Evolutionary conservation across 2,113 vertebrate genomes (phyloP).

Genomic region (Gymnobelideus leadbeateri): DNA sequence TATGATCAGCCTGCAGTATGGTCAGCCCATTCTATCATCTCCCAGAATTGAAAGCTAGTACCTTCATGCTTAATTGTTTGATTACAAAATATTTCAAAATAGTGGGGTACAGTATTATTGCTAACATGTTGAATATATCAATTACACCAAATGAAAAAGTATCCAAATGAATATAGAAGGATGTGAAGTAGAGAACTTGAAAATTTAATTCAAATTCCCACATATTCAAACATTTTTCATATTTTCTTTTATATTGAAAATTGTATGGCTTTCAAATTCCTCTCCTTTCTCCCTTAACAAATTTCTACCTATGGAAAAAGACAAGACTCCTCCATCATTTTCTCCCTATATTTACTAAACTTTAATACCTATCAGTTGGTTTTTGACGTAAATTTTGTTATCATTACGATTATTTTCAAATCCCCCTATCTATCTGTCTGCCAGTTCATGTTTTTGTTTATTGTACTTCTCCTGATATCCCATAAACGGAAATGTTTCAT

Average conservation of each 20-base stretch:
- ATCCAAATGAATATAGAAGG: neutral
- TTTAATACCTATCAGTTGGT: neutral
- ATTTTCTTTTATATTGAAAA: neutral
- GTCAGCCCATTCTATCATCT: neutral
- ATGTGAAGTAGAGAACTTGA: constrained; percentile 20
- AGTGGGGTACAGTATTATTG: neutral
- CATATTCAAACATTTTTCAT: constrained; percentile 21
- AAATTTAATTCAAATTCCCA: constrained; percentile 31
- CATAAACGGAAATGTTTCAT: neutral
- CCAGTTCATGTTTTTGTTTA: neutral
- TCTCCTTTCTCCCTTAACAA: neutral
- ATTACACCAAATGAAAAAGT: constrained; percentile 6
- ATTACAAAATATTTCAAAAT: constrained; percentile 6
- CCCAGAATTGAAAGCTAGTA: neutral
- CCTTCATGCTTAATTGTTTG: constrained; percentile 6
- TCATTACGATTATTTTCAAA: neutral
- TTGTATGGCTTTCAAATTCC: neutral
- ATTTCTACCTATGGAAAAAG: neutral
- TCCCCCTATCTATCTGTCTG: neutral
- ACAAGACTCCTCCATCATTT: neutral
- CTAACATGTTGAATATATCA: constrained; percentile 6
- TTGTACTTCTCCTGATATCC: neutral
- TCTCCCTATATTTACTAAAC: neutral
- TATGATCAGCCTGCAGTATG: neutral
- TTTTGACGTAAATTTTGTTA: neutral